Percentiles rank a stretch among this genome's conserved stretches.
phyloP scores from a whole-genome alignment of 2,888 invertebrate species.

The Synanthedon tipuliformis region DNA sequence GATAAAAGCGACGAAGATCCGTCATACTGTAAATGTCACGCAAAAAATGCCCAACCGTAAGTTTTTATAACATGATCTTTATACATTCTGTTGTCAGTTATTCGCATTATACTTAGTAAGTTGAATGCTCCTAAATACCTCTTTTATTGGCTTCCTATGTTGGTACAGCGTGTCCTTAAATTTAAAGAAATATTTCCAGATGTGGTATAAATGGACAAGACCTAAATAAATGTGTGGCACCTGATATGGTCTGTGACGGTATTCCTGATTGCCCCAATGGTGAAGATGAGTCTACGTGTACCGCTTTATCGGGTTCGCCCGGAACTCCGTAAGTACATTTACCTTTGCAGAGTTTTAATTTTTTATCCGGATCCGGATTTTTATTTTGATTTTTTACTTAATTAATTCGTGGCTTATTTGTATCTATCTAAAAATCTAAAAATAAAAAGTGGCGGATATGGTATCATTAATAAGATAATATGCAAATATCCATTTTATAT shows the following conservation, averaged over 20 bases:
- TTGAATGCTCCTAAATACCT: no score
- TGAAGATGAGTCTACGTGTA: constrained; percentile 78
- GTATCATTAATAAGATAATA: no score
- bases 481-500: no score
- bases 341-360: not conserved
- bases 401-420: no score
- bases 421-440: no score
- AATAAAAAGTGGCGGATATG: no score
- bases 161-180: no score
- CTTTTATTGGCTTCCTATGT: no score
- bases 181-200: constrained; percentile 15
- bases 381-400: not conserved
- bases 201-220: constrained; percentile 30
- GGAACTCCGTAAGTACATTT: constrained; percentile 41
- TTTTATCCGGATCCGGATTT: not conserved
- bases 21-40: constrained; percentile 72
- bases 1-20: constrained; percentile 83
- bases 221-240: constrained; percentile 72
- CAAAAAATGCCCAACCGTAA: constrained; percentile 39
- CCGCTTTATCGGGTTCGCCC: constrained; percentile 41
- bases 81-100: not conserved
- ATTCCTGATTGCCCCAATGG: constrained; percentile 77
- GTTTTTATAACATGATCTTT: constrained; percentile 7
- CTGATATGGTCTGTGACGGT: constrained; percentile 84
- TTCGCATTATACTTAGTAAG: no score